phyloP scores from a whole-genome alignment of 35 echinoderm and acorn worm species.

The Anneissia japonica region DNA sequence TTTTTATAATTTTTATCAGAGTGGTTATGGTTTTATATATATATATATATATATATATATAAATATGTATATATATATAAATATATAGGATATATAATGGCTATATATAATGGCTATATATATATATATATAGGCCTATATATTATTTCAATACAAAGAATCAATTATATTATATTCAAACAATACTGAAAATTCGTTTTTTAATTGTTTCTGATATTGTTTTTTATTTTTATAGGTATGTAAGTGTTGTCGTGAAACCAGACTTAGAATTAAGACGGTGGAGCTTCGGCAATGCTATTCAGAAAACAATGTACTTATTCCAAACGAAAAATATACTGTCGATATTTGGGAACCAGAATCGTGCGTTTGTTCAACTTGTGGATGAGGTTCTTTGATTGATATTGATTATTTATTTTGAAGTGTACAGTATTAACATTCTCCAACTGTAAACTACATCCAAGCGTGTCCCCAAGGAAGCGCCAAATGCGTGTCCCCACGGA shows the following conservation, averaged over 20 bases:
- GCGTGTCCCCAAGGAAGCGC: background rate
- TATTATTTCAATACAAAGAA: too few relatives aligned
- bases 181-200: too few relatives aligned
- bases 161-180: too few relatives aligned
- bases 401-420: background rate
- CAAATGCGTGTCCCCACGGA: background rate
- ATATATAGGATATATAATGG: too few relatives aligned
- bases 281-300: background rate
- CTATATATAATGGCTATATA: too few relatives aligned
- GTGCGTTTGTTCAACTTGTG: background rate
- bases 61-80: too few relatives aligned
- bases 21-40: too few relatives aligned
- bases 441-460: background rate
- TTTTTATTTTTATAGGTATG: background rate
- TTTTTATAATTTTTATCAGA: too few relatives aligned
- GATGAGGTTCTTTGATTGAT: background rate
- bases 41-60: too few relatives aligned
- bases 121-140: too few relatives aligned
- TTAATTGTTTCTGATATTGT: too few relatives aligned
- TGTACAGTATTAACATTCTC: background rate
- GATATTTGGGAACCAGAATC: background rate
- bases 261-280: background rate
- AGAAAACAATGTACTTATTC: background rate
- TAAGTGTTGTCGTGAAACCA: background rate
- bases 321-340: background rate